Percentiles rank a stretch among this genome's conserved stretches.
phyloP scores from a whole-genome alignment of 2,113 vertebrate species.

The Prunella himalayana region DNA sequence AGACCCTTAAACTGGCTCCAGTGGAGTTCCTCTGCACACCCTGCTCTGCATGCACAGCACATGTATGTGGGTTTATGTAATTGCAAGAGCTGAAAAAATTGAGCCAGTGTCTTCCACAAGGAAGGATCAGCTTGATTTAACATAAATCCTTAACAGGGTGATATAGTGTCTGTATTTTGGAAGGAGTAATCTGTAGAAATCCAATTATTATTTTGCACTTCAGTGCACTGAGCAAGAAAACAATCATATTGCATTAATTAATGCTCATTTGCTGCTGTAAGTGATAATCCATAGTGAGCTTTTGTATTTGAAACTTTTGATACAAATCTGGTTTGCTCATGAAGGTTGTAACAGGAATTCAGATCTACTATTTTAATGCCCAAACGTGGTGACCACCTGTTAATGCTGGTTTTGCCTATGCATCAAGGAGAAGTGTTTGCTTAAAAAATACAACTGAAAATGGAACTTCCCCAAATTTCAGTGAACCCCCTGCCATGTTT shows the following conservation, averaged over 20 bases:
- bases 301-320: background rate
- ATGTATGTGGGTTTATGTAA: background rate
- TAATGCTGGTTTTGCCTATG: background rate
- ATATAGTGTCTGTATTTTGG: background rate
- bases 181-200: background rate
- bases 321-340: background rate
- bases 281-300: background rate
- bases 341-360: background rate
- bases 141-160: background rate
- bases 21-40: background rate
- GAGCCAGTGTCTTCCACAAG: background rate
- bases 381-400: background rate
- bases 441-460: background rate
- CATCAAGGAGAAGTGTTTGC: background rate
- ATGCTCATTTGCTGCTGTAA: background rate
- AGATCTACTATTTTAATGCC: background rate
- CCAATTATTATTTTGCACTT: background rate
- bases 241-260: background rate
- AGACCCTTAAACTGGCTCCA: background rate
- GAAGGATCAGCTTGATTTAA: background rate
- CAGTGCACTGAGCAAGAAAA: background rate
- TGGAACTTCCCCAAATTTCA: background rate
- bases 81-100: background rate
- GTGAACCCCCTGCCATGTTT: background rate
- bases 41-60: background rate